Conservation (phyloP, 2,113 vertebrate genomes). For the Gnathonemus longibarbis region DNA sequence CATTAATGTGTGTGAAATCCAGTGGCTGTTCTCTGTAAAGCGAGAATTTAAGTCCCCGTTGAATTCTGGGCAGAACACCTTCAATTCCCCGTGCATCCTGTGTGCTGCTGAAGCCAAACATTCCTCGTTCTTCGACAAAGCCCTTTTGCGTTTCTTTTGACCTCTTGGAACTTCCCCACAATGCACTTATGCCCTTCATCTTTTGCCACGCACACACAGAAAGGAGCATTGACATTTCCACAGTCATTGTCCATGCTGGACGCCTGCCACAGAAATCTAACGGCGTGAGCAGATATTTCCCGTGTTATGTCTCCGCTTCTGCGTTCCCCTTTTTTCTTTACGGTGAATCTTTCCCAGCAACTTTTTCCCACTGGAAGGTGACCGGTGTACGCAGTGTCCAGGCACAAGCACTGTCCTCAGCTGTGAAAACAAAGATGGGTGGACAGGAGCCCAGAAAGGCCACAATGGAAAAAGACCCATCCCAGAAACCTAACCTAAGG, state of each 20-base stretch:
- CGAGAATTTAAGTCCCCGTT: neutral
- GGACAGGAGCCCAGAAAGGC: neutral
- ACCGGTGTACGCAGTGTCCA: neutral
- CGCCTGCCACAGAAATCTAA: neutral
- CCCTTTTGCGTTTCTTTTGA: neutral
- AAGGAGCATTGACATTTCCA: neutral
- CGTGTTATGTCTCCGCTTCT: neutral
- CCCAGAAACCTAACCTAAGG: neutral
- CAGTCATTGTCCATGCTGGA: neutral
- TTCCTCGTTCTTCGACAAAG: neutral
- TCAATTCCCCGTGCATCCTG: neutral
- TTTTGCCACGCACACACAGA: neutral
- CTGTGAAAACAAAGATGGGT: slow-evolving; percentile 19
- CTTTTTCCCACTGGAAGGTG: slow-evolving; percentile 13
- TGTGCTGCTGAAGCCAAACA: neutral
- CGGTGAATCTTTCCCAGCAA: slow-evolving; percentile 1
- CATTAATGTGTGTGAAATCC: neutral
- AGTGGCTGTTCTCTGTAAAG: neutral
- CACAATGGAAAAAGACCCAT: slow-evolving; percentile 7
- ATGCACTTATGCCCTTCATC: neutral
- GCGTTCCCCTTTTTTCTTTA: neutral
- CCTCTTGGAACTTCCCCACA: neutral
- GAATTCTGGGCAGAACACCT: neutral
- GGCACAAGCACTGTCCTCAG: neutral
- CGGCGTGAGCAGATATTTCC: neutral